Base-by-base conservation (phyloP, 2,888 invertebrate genomes). In the Esperia sulphurella region DNA sequence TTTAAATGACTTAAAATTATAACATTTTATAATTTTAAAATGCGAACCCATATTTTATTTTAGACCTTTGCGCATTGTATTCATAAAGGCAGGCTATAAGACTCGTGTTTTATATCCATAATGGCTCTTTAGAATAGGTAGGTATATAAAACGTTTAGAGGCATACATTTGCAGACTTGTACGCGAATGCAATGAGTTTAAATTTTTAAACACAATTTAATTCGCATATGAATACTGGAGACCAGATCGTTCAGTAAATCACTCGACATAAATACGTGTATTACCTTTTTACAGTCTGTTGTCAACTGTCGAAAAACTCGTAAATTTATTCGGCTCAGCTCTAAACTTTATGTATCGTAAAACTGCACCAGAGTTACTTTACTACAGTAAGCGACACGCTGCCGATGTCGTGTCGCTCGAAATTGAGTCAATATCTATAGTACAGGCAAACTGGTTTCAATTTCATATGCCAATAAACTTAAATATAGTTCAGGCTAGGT, bases 291-390 rank as follows among this genome's bases (percentile, higher is more conserved):
- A 61, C 58, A 59, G 47, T 57, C 58, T 61, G 59, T 63, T 63
- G 63, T 71, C 59, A 61, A 67, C 61, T 61, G 55, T 65, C 64
- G 62, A 71, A 71, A 71, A 68, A 55, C 54, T 59, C 64, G 63
- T 71, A 71, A 71, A 68, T 56, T 57, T 61, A 63, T 63, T 63
- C 60, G 53, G 58, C 64, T 67, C 65, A 59, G 62, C 63, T 70
- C 57, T 63, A 58, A 71, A 71, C 60, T 78, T 76, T 76, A 79
- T 75, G 70, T 70, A 66, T 75, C 71, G 70, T 80, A 75, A 79
- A 80, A 77, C 68, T 72, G 70, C 72, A 68, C 48, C 52, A 48
- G 54, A 57, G 57, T 56, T 60, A 58, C 58, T 57, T 51, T 49
- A 21, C 21, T 21, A 21, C 21, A 21, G 21, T 21, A 21, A 55